Evolutionary conservation across 2,888 invertebrate genomes (phyloP), one percentile per base, ranked within the genome.

Genomic region (Marronus borbonicus): DNA sequence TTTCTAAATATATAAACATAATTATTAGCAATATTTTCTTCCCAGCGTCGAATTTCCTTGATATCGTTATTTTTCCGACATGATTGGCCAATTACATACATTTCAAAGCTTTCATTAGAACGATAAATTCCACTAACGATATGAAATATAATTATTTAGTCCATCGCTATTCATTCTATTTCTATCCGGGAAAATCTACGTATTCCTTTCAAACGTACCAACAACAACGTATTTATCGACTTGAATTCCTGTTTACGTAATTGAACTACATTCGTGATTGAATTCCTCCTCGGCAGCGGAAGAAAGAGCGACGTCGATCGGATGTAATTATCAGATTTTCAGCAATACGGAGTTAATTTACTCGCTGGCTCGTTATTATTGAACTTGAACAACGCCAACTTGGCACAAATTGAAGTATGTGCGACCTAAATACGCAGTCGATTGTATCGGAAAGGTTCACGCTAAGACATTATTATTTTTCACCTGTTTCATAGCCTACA

Each of bases 301-400:
- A 66, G 66, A 66, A 44, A 39, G 44, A 66, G 44, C 66, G 12
- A 44, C 24, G 20, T 66, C 44, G 44, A 66, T 44, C 20, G 44
- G 20, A 20, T 20, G 66, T 66, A 66, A 66, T 66, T 66, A 66
- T n/a, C 66, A 39, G 66, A 44, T 66, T 66, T 66, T 66, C 66
- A 66, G 8, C 44, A 66, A 66, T 44, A 66, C 44, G 66, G 49
- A 66, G 44, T 17, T 66, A 44, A 66, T 66, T 66, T 66, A 20
- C 66, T 66, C 66, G 66, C 5, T 44, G 17, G 20, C n/a, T 44
- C 17, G 55, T 55, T 44, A 20, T 66, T 66, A 66, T 44, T 66
- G 66, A 66, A 66, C 44, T 66, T 44, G 66, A 49, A 44, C 49
- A 49, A n/a, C 24, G 44, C 17, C 39, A 66, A 66, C 17, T 20